phyloP scores from a whole-genome alignment of 2,888 invertebrate genomes.

The Deilephila elpenor region DNA sequence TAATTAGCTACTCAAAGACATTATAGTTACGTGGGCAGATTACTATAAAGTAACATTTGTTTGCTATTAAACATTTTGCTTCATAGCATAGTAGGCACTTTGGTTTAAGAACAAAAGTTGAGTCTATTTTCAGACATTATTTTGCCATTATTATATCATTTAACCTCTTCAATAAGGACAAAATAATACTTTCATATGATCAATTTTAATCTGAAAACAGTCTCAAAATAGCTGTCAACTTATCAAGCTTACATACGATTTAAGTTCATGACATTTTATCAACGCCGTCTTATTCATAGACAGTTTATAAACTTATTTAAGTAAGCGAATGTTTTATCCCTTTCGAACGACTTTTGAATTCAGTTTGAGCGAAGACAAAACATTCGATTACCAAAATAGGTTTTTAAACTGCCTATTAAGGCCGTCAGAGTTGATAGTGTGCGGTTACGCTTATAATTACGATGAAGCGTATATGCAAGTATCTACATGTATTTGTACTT shows the following conservation, averaged over 20 bases:
- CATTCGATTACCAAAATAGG: too few species aligned
- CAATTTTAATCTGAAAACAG: slow-evolving; percentile 10
- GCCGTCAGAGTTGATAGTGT: background rate
- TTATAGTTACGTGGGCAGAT: slow-evolving; percentile 48
- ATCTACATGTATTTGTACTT: slow-evolving; percentile 51
- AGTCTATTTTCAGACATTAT: background rate
- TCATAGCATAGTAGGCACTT: slow-evolving; percentile 11
- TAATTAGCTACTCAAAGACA: slow-evolving; percentile 60
- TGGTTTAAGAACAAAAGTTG: slow-evolving; percentile 13
- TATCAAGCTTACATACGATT: slow-evolving; percentile 12
- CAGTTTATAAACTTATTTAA: too few species aligned
- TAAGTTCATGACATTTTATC: background rate
- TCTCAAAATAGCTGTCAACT: slow-evolving; percentile 10
- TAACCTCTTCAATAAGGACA: background rate
- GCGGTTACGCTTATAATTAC: background rate
- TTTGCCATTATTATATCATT: background rate
- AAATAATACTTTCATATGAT: background rate
- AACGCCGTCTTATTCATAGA: too few species aligned
- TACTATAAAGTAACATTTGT: slow-evolving; percentile 11
- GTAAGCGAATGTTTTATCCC: too few species aligned
- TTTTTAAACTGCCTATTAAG: too few species aligned
- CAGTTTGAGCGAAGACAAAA: too few species aligned
- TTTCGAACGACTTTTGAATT: too few species aligned
- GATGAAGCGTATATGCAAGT: slow-evolving; percentile 7
- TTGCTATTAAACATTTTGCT: slow-evolving; percentile 15